Evolutionary conservation across 2,113 vertebrate genomes (phyloP).

Genomic region (Grammomys dolichurus): DNA sequence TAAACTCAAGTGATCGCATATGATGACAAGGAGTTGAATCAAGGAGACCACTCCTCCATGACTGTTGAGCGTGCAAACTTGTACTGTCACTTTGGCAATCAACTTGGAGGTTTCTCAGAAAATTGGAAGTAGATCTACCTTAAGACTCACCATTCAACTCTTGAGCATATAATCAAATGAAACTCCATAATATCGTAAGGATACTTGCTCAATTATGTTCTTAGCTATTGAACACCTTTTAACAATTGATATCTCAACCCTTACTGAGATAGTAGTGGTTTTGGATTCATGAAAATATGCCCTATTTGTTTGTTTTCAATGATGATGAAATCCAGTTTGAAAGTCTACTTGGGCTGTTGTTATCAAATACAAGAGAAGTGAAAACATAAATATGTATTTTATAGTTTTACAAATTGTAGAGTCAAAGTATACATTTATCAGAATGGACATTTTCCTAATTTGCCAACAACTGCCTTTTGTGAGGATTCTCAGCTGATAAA

Average conservation of each 20-base stretch:
- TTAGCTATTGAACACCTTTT: not conserved
- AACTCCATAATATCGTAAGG: no score
- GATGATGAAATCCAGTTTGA: not conserved
- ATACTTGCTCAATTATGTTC: no score
- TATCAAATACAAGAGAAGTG: not conserved
- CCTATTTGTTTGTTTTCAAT: not conserved
- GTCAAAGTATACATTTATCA: not conserved
- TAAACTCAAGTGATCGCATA: no score
- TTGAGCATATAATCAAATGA: no score
- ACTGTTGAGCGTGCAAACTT: no score
- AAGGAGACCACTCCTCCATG: no score
- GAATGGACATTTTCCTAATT: not conserved
- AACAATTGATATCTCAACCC: not conserved
- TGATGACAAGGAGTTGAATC: no score
- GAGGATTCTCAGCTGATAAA: not conserved
- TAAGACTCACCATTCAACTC: no score
- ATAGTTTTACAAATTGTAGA: not conserved
- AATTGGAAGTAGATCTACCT: no score
- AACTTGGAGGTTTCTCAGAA: no score
- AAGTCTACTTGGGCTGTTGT: not conserved
- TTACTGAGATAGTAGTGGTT: not conserved
- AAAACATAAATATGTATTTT: not conserved
- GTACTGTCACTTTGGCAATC: no score
- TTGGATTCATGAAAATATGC: not conserved
- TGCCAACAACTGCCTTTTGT: not conserved